phyloP scores from a whole-genome alignment of 2,797 vertebrate species.

The Thamnophis elegans region DNA sequence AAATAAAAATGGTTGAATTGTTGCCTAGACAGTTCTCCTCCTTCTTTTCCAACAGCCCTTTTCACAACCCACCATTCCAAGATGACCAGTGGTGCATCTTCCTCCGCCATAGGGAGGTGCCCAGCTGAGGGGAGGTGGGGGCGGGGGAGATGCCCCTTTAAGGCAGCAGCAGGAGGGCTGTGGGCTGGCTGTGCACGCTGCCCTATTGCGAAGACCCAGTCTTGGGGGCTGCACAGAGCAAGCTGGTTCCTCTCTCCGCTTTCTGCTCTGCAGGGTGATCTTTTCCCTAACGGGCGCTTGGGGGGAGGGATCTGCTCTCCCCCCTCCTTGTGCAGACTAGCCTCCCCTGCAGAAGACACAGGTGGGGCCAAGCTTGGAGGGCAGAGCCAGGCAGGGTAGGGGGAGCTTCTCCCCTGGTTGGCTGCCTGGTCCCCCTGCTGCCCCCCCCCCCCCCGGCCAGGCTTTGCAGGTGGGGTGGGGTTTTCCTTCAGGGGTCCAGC shows the following conservation, averaged over 20 bases:
- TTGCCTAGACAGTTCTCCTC: conserved; percentile 52
- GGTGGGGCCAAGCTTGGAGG: neutral
- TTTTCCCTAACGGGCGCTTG: neutral
- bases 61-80: neutral
- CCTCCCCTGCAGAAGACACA: neutral
- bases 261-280: neutral
- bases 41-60: neutral
- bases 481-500: neutral
- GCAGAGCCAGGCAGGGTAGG: neutral
- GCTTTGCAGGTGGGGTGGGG: neutral
- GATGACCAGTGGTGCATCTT: neutral
- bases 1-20: conserved; percentile 71
- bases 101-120: too few species aligned
- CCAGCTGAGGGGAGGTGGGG: too few species aligned
- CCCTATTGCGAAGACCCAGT: neutral
- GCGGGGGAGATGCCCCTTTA: neutral
- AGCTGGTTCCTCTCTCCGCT: neutral
- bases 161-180: neutral
- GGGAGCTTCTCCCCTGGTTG: neutral
- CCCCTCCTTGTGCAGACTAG: neutral
- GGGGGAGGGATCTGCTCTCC: neutral
- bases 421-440: neutral
- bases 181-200: neutral
- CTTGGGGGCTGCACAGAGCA: neutral
- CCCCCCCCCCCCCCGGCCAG: too few species aligned